Evolutionary conservation across 30 jellyfish, hydroid and myxozoan species (phyloP).

Genomic region (Nemopilema nomurai): DNA sequence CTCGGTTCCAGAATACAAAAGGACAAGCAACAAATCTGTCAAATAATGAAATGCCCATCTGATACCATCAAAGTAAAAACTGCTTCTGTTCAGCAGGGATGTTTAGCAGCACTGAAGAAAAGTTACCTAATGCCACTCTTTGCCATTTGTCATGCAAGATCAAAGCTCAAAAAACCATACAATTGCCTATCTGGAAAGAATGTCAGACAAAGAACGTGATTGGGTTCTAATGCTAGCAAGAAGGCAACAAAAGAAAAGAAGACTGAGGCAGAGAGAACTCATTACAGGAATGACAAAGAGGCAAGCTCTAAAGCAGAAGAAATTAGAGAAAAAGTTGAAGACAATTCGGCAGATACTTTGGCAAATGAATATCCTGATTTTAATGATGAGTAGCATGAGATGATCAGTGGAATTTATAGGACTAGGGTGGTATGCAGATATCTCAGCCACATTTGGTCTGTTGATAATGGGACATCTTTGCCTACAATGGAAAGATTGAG

Average conservation of each 20-base stretch:
- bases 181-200: too few relatives aligned
- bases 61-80: background rate
- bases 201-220: background rate
- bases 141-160: too few relatives aligned
- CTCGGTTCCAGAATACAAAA: background rate
- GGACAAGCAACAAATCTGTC: conserved; percentile 30
- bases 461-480: background rate
- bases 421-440: background rate
- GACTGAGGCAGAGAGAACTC: background rate
- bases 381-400: background rate
- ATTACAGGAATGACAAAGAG: background rate
- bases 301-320: background rate
- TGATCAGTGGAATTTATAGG: background rate
- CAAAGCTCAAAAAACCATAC: too few relatives aligned
- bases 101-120: too few relatives aligned
- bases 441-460: background rate
- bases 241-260: background rate
- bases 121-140: too few relatives aligned
- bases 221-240: background rate
- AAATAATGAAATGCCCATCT: background rate
- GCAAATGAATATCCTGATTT: background rate
- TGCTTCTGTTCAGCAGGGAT: conserved; percentile 34
- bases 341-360: background rate
- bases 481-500: background rate
- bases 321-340: background rate